Percentiles rank a stretch among this genome's conserved stretches.
Conservation (phyloP, 2,797 vertebrate genomes). For the Crax fasciolata region DNA sequence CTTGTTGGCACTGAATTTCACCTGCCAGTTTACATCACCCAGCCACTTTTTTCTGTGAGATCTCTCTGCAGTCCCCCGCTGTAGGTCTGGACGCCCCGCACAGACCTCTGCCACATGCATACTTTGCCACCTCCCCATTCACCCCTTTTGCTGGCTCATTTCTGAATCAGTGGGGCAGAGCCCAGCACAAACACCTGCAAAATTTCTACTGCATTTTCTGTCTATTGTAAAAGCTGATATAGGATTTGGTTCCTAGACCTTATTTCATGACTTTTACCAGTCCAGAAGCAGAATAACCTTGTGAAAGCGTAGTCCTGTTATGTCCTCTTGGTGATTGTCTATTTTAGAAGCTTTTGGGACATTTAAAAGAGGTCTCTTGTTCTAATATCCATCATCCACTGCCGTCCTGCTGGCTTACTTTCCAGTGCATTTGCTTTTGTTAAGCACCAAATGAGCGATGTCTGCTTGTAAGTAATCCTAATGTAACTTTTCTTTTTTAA, state of each 20-base stretch:
- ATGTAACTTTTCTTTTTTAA: not conserved
- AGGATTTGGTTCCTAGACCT: not conserved
- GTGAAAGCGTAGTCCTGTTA: not conserved
- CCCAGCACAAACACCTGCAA: not conserved
- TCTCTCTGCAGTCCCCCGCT: not conserved
- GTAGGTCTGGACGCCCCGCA: not conserved
- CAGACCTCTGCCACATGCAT: not conserved
- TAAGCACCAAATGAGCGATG: not conserved
- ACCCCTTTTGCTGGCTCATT: not conserved
- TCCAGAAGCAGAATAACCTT: not conserved
- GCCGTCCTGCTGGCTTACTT: not conserved
- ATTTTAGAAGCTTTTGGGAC: not conserved
- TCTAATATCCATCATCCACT: not conserved
- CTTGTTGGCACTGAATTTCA: not conserved
- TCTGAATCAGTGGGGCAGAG: not conserved
- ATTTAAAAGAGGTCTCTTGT: not conserved
- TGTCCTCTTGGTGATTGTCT: not conserved
- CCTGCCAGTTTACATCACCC: not conserved
- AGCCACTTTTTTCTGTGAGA: not conserved
- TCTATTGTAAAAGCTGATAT: not conserved
- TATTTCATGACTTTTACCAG: not conserved
- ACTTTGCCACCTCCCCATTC: not conserved
- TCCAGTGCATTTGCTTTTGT: not conserved
- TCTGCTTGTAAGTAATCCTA: not conserved
- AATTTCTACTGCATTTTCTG: not conserved